phyloP scores from a whole-genome alignment of 2,113 vertebrate species.

The Lycocorax pyrrhopterus region DNA sequence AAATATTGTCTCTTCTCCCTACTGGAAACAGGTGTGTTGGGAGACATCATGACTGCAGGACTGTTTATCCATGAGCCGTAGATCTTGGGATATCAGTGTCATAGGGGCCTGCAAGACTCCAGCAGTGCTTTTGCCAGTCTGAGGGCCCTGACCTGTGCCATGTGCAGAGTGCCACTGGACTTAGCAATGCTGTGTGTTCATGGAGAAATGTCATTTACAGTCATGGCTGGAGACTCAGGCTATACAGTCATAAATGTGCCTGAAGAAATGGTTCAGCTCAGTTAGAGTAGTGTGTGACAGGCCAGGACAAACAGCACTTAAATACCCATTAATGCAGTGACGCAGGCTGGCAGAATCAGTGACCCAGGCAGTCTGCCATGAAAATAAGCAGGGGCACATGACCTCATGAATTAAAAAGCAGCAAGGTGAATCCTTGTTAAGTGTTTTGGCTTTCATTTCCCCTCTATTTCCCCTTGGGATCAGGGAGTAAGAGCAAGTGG shows the following conservation, averaged over 20 bases:
- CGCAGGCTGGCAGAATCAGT: background rate
- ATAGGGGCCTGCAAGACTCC: background rate
- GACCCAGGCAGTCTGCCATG: constrained; percentile 18
- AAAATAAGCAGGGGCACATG: background rate
- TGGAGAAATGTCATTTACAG: background rate
- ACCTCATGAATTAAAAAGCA: constrained; percentile 32
- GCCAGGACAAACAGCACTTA: background rate
- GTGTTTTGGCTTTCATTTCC: background rate
- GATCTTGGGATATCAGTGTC: background rate
- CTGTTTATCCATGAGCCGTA: background rate
- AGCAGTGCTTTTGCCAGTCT: background rate
- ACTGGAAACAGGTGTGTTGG: background rate
- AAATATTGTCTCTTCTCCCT: background rate
- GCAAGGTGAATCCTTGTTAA: background rate
- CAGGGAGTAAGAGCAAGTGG: background rate
- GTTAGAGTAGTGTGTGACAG: background rate
- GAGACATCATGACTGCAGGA: background rate
- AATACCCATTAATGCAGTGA: constrained; percentile 23
- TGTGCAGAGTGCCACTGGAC: background rate
- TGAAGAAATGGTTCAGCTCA: background rate
- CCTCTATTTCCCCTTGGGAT: background rate
- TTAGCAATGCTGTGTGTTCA: background rate
- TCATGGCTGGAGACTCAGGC: background rate
- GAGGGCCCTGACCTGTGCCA: background rate
- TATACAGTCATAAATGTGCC: background rate